A percentile compares a stretch with the other conserved stretches of the same genome.
Conservation (phyloP, 2,888 invertebrate species). For the Parnassius orleans region DNA sequence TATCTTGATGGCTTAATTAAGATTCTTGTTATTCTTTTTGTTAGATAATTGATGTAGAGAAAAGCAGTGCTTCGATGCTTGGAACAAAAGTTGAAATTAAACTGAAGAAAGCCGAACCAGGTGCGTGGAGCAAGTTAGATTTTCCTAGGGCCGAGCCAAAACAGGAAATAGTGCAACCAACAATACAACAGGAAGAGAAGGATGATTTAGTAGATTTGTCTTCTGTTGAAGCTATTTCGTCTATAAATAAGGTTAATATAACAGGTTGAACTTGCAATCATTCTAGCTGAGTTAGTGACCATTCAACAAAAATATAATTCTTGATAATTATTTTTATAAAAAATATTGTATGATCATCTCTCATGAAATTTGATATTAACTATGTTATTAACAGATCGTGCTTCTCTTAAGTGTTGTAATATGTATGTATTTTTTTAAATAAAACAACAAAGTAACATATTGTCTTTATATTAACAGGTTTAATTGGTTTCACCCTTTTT, state of each 20-base stretch:
- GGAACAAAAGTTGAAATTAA: constrained; percentile 96
- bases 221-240: constrained; percentile 81
- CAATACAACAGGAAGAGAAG: constrained; percentile 38
- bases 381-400: constrained; percentile 8
- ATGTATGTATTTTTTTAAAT: constrained; percentile 15
- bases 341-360: not conserved
- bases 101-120: constrained; percentile 91
- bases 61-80: constrained; percentile 88
- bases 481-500: constrained; percentile 26
- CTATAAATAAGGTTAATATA: constrained; percentile 69
- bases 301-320: constrained; percentile 2
- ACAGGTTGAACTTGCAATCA: constrained; percentile 38
- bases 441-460: constrained; percentile 21
- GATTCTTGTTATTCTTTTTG: not conserved
- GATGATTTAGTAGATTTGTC: constrained; percentile 88
- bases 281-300: not conserved
- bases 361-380: not conserved
- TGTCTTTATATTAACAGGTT: constrained; percentile 25
- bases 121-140: constrained; percentile 90
- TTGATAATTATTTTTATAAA: constrained; percentile 17
- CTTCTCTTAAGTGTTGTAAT: constrained; percentile 25
- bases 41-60: constrained; percentile 88
- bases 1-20: too few relatives aligned
- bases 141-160: constrained; percentile 72
- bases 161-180: constrained; percentile 40